Conservation (phyloP, 2,113 vertebrate species). For the Gambusia holbrooki region DNA sequence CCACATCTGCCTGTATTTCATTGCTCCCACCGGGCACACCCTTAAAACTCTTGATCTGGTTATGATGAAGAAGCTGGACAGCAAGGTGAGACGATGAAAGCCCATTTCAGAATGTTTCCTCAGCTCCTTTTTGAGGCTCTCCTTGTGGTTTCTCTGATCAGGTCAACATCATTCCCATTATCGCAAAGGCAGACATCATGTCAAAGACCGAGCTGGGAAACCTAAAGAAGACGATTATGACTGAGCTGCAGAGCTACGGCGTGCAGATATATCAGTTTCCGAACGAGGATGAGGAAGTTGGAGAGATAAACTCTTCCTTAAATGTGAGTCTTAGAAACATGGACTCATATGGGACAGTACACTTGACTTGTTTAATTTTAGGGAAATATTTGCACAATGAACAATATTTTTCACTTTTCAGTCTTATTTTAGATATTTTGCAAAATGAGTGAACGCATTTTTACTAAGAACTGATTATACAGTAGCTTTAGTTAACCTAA, state of each 20-base stretch:
- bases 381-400: no score
- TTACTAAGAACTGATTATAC: no score
- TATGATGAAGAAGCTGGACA: conserved; percentile 97
- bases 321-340: conserved; percentile 85
- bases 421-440: no score
- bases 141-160: conserved; percentile 43
- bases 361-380: no score
- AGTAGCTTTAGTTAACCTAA: no score
- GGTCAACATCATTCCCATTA: conserved; percentile 97
- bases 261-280: conserved; percentile 99
- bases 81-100: conserved; percentile 83
- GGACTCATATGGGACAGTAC: no score
- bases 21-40: conserved; percentile 92
- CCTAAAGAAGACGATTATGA: conserved; percentile 98
- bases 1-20: conserved; percentile 95
- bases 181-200: conserved; percentile 96
- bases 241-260: conserved; percentile 95
- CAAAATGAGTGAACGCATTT: no score
- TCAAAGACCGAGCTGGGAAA: conserved; percentile 95
- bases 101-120: not conserved
- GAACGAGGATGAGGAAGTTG: conserved; percentile 91
- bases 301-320: conserved; percentile 96
- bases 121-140: not conserved
- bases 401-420: no score
- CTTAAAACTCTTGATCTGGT: conserved; percentile 95